Percentiles rank a stretch among this genome's conserved stretches.
Evolutionary conservation across 2,113 vertebrate species (phyloP).

Genomic region (Boulengeromyrus knoepffleri): DNA sequence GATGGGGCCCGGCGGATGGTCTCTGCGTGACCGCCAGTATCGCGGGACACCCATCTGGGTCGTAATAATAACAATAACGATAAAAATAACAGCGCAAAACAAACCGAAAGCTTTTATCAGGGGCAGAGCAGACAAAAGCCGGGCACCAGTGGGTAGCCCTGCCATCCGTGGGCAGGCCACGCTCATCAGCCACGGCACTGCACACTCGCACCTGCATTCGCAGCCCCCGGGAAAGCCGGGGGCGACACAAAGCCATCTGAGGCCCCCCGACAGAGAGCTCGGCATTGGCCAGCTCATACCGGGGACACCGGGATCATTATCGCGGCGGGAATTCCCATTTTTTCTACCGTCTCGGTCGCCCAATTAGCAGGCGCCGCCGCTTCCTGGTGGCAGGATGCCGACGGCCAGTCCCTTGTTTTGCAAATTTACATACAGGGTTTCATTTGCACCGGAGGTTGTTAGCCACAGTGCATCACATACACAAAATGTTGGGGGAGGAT

Average conservation of each 20-base stretch:
- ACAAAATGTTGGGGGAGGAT: neutral
- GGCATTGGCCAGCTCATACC: neutral
- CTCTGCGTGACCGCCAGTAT: neutral
- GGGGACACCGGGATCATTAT: conserved; percentile 1
- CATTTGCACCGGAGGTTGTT: neutral
- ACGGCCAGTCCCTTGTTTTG: conserved; percentile 25
- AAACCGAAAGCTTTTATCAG: neutral
- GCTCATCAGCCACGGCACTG: neutral
- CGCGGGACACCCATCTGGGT: neutral
- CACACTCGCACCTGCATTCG: conserved; percentile 1
- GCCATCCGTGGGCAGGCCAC: neutral
- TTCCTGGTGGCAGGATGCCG: conserved; percentile 26
- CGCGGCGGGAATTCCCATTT: conserved; percentile 17
- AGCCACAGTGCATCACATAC: neutral
- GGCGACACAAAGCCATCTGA: neutral
- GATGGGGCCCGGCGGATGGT: neutral
- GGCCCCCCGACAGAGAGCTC: neutral
- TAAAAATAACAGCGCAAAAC: neutral
- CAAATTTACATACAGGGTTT: conserved; percentile 14
- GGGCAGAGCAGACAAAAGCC: neutral
- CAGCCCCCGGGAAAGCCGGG: neutral
- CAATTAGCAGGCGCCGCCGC: conserved; percentile 15
- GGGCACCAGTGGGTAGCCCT: neutral
- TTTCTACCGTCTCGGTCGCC: conserved; percentile 16
- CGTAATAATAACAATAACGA: neutral